A percentile compares a stretch with the other conserved stretches of the same genome.
These are phyloP conservation scores for Eueides isabella DNA, from an alignment of 1,140 invertebrate species.

Conservation along the genomic window DNA sequence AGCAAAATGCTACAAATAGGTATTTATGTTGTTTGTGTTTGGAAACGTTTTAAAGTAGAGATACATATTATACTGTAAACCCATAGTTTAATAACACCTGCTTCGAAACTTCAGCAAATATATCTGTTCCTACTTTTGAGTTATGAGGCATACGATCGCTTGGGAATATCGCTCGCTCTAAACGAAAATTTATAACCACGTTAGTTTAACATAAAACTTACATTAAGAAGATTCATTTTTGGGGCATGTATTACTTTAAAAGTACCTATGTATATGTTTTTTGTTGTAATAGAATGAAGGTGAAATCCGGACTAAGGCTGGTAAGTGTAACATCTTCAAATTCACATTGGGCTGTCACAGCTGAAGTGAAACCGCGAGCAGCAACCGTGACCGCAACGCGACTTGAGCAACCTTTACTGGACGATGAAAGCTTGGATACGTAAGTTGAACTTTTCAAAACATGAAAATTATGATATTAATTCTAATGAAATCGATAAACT, in stretches of 20 bases:
- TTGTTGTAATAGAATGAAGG: constrained; percentile 87
- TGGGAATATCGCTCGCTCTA: constrained; percentile 43
- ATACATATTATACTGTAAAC: constrained; percentile 29
- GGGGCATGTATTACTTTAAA: constrained; percentile 19
- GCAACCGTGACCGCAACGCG: constrained; percentile 93
- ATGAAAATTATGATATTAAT: too few relatives aligned
- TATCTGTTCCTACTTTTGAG: constrained; percentile 53
- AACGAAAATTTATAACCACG: constrained; percentile 39
- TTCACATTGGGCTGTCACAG: constrained; percentile 91
- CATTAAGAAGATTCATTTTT: constrained; percentile 23
- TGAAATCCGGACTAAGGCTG: constrained; percentile 92
- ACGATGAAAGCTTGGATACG: constrained; percentile 64
- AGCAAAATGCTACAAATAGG: background rate
- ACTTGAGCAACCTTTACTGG: constrained; percentile 81
- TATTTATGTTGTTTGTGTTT: background rate
- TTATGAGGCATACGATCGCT: constrained; percentile 52
- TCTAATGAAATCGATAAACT: too few relatives aligned
- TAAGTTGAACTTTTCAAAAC: constrained; percentile 43
- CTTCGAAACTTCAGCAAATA: constrained; percentile 54
- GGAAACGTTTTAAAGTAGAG: background rate
- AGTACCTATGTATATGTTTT: background rate
- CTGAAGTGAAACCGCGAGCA: constrained; percentile 91
- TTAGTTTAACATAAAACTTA: constrained; percentile 38
- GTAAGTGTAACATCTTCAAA: constrained; percentile 90
- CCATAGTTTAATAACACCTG: constrained; percentile 47